Evolutionary conservation across 2,113 vertebrate genomes (phyloP).

Genomic region (Tragelaphus strepsiceros): DNA sequence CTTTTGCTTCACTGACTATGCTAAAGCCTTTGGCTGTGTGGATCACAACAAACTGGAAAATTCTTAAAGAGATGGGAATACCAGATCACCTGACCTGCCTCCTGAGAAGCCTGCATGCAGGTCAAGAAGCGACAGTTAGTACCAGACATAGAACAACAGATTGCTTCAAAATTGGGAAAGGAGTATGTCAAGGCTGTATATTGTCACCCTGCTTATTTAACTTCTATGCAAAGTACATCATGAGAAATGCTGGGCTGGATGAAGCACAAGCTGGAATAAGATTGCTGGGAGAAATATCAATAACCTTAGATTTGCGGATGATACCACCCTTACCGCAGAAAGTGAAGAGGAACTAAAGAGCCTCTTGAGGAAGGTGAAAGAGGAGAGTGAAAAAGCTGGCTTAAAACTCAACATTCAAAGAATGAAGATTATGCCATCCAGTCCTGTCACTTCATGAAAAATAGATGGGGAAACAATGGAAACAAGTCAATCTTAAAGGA

Average conservation of each 20-base stretch:
- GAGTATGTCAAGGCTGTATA: not conserved
- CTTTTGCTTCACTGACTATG: not conserved
- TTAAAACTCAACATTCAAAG: not conserved
- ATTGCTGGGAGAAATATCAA: not conserved
- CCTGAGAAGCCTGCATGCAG: not conserved
- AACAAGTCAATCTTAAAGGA: not conserved
- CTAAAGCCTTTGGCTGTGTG: not conserved
- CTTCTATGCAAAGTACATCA: not conserved
- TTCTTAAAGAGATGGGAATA: not conserved
- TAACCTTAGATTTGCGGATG: not conserved
- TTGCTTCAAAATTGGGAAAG: not conserved
- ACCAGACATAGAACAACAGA: not conserved
- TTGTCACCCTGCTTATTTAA: not conserved
- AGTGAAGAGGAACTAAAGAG: not conserved
- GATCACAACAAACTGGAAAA: not conserved
- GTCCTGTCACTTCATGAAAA: not conserved
- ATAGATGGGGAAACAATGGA: not conserved
- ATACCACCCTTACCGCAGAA: not conserved
- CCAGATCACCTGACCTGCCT: not conserved
- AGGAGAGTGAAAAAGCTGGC: not conserved
- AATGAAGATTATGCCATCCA: not conserved
- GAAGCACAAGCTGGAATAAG: not conserved
- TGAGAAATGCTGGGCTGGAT: not conserved
- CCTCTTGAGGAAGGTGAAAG: not conserved
- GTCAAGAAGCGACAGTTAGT: not conserved